These are phyloP conservation scores for Rhinichthys klamathensis DNA, from an alignment of 2,113 vertebrate species.

Conservation along the genomic window DNA sequence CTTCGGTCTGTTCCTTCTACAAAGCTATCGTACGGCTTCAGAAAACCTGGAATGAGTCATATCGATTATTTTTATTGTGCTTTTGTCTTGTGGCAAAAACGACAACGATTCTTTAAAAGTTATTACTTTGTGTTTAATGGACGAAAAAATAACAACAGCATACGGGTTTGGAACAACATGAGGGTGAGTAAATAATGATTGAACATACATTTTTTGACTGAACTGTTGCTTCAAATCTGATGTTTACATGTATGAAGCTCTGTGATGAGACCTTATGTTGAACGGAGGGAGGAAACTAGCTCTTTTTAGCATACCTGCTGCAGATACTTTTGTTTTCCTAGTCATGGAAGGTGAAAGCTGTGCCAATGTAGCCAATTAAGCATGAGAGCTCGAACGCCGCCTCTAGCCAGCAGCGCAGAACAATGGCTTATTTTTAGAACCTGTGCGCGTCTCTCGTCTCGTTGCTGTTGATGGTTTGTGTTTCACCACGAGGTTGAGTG, in stretches of 20 bases:
- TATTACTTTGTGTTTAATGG: neutral
- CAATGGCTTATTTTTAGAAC: conserved; percentile 46
- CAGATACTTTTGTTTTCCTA: conserved; percentile 9
- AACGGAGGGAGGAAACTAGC: neutral
- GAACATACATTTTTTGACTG: neutral
- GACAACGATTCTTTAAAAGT: neutral
- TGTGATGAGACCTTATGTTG: conserved; percentile 21
- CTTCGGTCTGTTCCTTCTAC: neutral
- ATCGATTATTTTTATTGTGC: neutral
- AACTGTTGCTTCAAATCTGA: neutral
- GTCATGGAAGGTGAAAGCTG: conserved; percentile 1
- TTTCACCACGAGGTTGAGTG: conserved; percentile 14
- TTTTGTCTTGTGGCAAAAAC: neutral
- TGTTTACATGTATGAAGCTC: conserved; percentile 7
- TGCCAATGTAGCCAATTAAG: conserved; percentile 38
- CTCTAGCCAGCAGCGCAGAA: conserved; percentile 26
- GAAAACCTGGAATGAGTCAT: neutral
- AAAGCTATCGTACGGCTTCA: neutral
- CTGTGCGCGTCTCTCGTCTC: conserved; percentile 27
- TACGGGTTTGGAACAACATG: neutral
- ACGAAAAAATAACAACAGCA: neutral
- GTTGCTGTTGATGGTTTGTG: conserved; percentile 20
- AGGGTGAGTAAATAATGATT: neutral
- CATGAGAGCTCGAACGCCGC: conserved; percentile 19
- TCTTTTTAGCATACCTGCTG: conserved; percentile 29